phyloP scores from a whole-genome alignment of 2,888 invertebrate species.

The Polymixis flavicincta region DNA sequence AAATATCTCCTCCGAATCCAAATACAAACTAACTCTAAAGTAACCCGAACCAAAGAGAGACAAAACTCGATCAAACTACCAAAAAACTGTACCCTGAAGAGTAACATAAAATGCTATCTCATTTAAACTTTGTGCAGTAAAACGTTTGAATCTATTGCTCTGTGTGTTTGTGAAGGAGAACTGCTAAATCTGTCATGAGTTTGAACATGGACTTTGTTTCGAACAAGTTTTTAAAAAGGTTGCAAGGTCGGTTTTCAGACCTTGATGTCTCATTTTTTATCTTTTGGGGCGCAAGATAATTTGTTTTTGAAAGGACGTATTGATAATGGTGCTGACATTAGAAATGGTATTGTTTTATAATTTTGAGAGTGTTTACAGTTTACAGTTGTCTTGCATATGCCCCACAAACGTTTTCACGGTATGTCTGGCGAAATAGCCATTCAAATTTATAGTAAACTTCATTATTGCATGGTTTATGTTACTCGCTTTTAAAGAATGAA shows the following conservation, averaged over 20 bases:
- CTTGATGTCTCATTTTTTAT: neutral
- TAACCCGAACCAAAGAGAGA: slow-evolving; percentile 42
- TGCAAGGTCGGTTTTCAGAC: slow-evolving; percentile 9
- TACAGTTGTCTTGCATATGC: too few relatives aligned
- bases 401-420: too few relatives aligned
- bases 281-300: neutral
- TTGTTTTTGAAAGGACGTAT: neutral
- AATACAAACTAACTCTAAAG: slow-evolving; percentile 47
- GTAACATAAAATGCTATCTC: slow-evolving; percentile 70
- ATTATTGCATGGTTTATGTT: too few relatives aligned
- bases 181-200: slow-evolving; percentile 59
- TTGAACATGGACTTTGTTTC: slow-evolving; percentile 29
- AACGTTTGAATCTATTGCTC: slow-evolving; percentile 61
- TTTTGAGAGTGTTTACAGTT: too few relatives aligned
- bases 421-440: too few relatives aligned
- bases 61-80: slow-evolving; percentile 70
- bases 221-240: slow-evolving; percentile 25
- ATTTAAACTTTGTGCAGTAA: slow-evolving; percentile 71
- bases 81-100: slow-evolving; percentile 61
- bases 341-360: neutral
- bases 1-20: slow-evolving; percentile 9
- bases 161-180: slow-evolving; percentile 34
- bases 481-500: too few relatives aligned
- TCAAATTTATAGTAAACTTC: too few relatives aligned
- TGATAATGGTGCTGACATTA: neutral